Evolutionary conservation across 2,888 invertebrate genomes (phyloP), one percentile per base, ranked within the genome.

Genomic region (Campoplex nolae): DNA sequence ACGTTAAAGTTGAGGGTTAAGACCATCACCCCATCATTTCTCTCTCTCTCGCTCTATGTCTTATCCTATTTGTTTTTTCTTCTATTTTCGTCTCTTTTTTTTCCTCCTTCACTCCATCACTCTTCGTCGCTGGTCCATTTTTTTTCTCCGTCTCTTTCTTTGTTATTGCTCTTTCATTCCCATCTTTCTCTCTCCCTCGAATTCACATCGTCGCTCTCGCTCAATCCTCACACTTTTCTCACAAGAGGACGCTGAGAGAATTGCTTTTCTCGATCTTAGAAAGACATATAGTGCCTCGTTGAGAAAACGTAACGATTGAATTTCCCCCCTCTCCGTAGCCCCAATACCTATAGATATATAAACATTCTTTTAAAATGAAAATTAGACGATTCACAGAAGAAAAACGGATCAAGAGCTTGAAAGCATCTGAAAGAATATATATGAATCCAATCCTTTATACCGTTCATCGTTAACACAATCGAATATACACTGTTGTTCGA

Each of bases 1-100:
- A 85, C 85, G 74, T 82, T 85, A 45, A 67, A 82, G 85, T 85
- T 70, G 82, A 85, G 81, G 85, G 85, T 78, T 75, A 74, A 85
- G 74, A 83, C 74, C 74, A 75, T 51, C 79, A 51, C 58, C 54
- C 51, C 32, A 56, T 54, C 74, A 74, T 38, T 74, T 56, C 56
- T 38, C 56, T 23, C 56, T 23, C 23, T 38, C 38, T 38, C 51
- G 3, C 32, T 73, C 73, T 18, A 3, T 58, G 8, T 58, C 45
- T 45, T 32, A 16, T 16, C 16, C 58, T 51, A 51, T 51, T n/a
- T 16, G 32, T 62, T 13, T 58, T 58, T 32, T 32, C 23, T 58
- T 58, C 28, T 28, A 28, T 58, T 58, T 58, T 58, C 13, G 3
- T 13, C 58, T 23, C 23, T 0, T 38, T 38, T 38, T 38, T 38